Base-by-base conservation (phyloP, 2,888 invertebrate genomes). In the Portevinia maculata region DNA sequence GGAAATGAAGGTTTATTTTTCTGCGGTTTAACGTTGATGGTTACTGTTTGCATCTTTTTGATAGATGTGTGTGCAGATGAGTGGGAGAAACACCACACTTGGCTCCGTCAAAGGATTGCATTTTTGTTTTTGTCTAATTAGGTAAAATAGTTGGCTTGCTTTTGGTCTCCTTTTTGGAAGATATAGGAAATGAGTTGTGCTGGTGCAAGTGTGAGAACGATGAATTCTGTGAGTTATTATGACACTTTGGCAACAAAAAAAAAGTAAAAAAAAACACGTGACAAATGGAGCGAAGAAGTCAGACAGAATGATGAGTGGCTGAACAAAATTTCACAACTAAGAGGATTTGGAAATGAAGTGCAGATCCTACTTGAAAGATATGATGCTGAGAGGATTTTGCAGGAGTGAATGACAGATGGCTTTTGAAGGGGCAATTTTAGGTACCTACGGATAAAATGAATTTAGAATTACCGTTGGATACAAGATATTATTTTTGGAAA, bases 41-140 rank as follows among this genome's bases (percentile, higher is more conserved):
- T 64, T 64, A 15, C 50, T 50, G 17, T 24, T n/a, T 50, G 13
- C 15, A 32, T 52, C 1, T 19, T 7, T 50, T 64, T 34, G 48
- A 6, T 8, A 9, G 3, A 34, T 34, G 34, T 34, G 34, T n/a
- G 34, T 5, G 39, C 28, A 50, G 44, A n/a, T n/a, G 46, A 48
- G 62, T 48, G 34, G 32, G 34, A 24, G 48, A 48, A 24, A 34
- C 17, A 13, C 7, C 52, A 13, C 41, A 65, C 52, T 57, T 69
- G 15, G 37, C 17, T 28, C 46, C 37, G n/a, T 64, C 48, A 50
- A 50, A 64, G 50, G 48, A 24, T 48, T 11, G 69, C 19, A 9
- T 28, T 30, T 39, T n/a, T 30, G 59, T 52, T 53, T 62, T 28
- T 53, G 53, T 62, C 71, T 71, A 71, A 71, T 71, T 71, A 71